phyloP scores from a whole-genome alignment of 2,797 vertebrate genomes.

The Neomorphus geoffroyi region DNA sequence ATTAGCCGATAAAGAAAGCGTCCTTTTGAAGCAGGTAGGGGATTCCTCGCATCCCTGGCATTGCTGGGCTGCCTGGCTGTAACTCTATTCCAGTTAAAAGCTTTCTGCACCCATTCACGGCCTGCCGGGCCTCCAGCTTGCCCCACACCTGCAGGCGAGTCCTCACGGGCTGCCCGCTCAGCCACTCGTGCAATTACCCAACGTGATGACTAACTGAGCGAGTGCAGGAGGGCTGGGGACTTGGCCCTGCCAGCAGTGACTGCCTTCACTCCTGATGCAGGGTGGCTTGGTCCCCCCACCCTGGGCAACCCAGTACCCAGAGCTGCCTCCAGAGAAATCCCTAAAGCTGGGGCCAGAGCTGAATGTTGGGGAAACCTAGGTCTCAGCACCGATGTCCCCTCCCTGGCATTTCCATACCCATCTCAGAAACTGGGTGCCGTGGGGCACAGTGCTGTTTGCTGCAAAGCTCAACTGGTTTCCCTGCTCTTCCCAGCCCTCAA shows the following conservation, averaged over 20 bases:
- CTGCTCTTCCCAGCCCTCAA: background rate
- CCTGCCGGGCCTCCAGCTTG: background rate
- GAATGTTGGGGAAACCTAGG: background rate
- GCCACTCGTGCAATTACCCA: constrained; percentile 43
- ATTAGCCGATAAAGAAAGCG: constrained; percentile 68
- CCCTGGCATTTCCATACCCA: rapidly evolving
- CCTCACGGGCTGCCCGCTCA: background rate
- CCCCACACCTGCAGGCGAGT: constrained; percentile 60
- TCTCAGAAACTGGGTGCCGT: background rate
- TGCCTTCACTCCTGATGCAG: rapidly evolving
- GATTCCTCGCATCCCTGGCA: constrained; percentile 71
- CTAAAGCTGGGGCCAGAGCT: rapidly evolving
- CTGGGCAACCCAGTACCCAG: background rate
- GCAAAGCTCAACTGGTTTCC: background rate
- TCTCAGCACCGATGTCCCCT: background rate
- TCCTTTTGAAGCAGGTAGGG: constrained; percentile 65
- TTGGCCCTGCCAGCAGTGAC: background rate
- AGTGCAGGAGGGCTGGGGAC: background rate
- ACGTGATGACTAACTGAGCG: constrained; percentile 60
- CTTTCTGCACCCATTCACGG: background rate
- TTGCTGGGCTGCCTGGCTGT: constrained; percentile 70
- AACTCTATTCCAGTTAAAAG: constrained; percentile 74
- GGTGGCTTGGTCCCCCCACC: background rate
- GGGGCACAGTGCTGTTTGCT: background rate
- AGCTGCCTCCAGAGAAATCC: background rate